A percentile compares a stretch with the other conserved stretches of the same genome.
phyloP scores from a whole-genome alignment of 2,888 invertebrate species.

The Endomychus coccineus region DNA sequence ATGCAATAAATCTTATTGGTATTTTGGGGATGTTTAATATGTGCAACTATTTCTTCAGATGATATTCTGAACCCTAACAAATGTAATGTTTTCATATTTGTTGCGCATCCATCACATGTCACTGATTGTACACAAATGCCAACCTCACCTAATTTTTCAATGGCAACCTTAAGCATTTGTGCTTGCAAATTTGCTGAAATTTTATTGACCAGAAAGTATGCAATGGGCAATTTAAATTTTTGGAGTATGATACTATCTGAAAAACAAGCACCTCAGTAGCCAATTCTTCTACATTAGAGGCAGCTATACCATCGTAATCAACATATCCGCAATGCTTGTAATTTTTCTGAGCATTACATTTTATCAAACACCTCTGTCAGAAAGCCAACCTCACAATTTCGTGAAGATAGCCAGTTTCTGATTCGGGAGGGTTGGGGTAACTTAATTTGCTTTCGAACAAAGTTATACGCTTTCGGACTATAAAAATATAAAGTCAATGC shows the following conservation, averaged over 20 bases:
- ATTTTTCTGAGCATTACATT: no score
- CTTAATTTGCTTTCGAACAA: constrained; percentile 18
- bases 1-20: constrained; percentile 17
- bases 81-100: constrained; percentile 19
- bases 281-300: constrained; percentile 14
- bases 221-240: constrained; percentile 23
- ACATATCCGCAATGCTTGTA: constrained; percentile 17
- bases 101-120: constrained; percentile 19
- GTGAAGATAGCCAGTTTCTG: constrained; percentile 5
- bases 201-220: constrained; percentile 23
- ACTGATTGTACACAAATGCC: constrained; percentile 16
- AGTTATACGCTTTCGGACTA: constrained; percentile 24
- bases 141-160: constrained; percentile 15
- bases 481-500: constrained; percentile 7
- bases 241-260: constrained; percentile 17
- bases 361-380: constrained; percentile 14
- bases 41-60: constrained; percentile 6
- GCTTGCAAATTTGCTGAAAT: constrained; percentile 16
- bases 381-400: constrained; percentile 23
- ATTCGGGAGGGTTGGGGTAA: constrained; percentile 23
- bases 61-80: constrained; percentile 16
- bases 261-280: constrained; percentile 18
- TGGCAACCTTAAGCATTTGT: constrained; percentile 14
- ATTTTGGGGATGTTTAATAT: no score
- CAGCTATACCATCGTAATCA: constrained; percentile 17